Evolutionary conservation across 1,140 invertebrate species (phyloP).

Genomic region (Lucilia cuprina): DNA sequence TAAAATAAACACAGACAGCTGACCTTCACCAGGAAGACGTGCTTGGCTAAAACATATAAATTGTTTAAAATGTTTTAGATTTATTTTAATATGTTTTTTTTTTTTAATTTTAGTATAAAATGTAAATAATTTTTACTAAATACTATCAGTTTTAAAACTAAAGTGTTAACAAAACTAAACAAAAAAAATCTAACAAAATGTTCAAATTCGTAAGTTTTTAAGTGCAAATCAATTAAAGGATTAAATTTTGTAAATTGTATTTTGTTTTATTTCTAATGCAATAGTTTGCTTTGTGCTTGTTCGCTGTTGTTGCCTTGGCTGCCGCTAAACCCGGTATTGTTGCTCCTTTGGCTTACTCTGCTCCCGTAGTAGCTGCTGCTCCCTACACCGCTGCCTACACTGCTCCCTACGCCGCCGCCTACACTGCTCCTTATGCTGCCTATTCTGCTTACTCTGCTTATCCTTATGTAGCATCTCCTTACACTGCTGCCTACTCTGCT

Average conservation of each 20-base stretch:
- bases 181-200: conserved; percentile 47
- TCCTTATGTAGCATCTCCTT: conserved; percentile 26
- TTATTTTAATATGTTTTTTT: not conserved
- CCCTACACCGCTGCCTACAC: conserved; percentile 38
- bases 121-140: not conserved
- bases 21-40: not conserved
- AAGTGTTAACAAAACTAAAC: not conserved
- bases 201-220: conserved; percentile 58
- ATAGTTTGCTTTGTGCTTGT: conserved; percentile 56
- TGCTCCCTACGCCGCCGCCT: conserved; percentile 36
- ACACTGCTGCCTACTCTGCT: conserved; percentile 16
- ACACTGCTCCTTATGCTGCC: conserved; percentile 43
- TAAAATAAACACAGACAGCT: not conserved
- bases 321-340: conserved; percentile 35
- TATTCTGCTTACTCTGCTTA: conserved; percentile 19
- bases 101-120: not conserved
- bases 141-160: not conserved
- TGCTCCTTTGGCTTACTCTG: conserved; percentile 19
- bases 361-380: conserved; percentile 40
- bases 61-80: not conserved
- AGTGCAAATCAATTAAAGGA: not conserved
- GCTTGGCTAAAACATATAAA: not conserved
- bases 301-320: conserved; percentile 49
- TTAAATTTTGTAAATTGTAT: not conserved
- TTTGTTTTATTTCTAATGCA: not conserved